Evolutionary conservation across 2,888 invertebrate genomes (phyloP), one percentile per base, ranked within the genome.

Genomic region (Standfussiana lucernea): DNA sequence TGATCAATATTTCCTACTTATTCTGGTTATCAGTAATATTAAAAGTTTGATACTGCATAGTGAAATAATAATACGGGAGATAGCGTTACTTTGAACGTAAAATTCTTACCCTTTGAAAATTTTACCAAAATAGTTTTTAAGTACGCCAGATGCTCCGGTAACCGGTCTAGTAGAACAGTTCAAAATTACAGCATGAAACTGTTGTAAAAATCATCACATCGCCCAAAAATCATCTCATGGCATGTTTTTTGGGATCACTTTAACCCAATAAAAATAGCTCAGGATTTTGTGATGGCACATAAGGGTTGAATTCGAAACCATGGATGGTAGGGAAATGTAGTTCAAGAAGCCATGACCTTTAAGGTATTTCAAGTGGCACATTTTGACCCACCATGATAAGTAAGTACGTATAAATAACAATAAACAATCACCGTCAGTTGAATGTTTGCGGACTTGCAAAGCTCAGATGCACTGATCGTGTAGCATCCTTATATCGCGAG

Each of bases 1-100:
- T 18, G 7, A 59, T 32, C 18, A 56, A 18, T 59, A 18, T 59
- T 59, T 0, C 13, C 37, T 62, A 61, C 24, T 11, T 35, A 37
- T 37, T 62, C 11, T 37, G 13, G 35, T 37, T 62, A 62, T 62
- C n/a, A 74, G 71, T 70, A 37, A 74, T 28, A 59, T 42, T 24
- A 28, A 45, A 59, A 59, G 1, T 24, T 56, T 47, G 35, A 37
- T 37, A 28, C 21, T 5, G 8, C 13, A 35, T 28, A 18, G 21
- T 56, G 13, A 47, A 45, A 40, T 56, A 68, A 53, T 37, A 62
- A 11, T 37, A n/a, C 37, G 62, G 15, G 37, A 64, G 24, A n/a
- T 64, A 7, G n/a, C 37, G n/a, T 37, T 37, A 10, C 10, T 21
- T 61, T 21, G 32, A 61, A 61, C 35, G 21, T 32, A 35, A 21